phyloP scores from a whole-genome alignment of 2,888 invertebrate species.

The Drosophila mimetica region DNA sequence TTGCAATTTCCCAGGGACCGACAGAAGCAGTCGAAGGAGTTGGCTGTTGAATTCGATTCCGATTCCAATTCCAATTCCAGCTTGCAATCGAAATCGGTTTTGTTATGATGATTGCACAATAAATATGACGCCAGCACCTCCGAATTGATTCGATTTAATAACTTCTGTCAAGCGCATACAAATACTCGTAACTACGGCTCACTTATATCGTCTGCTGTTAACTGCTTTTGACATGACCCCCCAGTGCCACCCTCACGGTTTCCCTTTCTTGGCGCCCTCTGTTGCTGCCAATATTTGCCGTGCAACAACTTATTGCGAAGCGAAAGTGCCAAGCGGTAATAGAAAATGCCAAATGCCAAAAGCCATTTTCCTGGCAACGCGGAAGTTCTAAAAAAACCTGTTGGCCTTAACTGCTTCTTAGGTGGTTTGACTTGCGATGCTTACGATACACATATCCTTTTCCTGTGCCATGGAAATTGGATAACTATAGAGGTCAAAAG shows the following conservation, averaged over 20 bases:
- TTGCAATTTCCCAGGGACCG: conserved; percentile 55
- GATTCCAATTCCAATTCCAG: no score
- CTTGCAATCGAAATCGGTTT: conserved; percentile 5
- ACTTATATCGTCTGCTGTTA: conserved; percentile 10
- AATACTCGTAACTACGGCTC: neutral
- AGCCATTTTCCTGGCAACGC: neutral
- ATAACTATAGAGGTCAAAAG: no score
- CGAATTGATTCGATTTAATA: conserved; percentile 76
- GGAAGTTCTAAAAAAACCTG: neutral
- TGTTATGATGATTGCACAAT: conserved; percentile 36
- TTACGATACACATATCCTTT: no score
- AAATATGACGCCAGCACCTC: conserved; percentile 36
- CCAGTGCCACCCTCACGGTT: neutral
- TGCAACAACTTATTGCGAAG: conserved; percentile 22
- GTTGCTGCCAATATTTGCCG: conserved; percentile 29
- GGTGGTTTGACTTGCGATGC: neutral
- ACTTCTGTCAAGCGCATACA: conserved; percentile 67
- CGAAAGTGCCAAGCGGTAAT: conserved; percentile 18
- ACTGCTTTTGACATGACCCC: conserved; percentile 23
- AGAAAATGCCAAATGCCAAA: conserved; percentile 8
- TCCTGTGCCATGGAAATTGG: no score
- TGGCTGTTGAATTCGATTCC: neutral
- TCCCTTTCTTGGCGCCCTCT: neutral
- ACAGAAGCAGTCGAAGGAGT: conserved; percentile 50
- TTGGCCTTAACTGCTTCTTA: neutral